Conservation (phyloP, 53 echinoderm and acorn worm species). For the Paracentrotus lividus region DNA sequence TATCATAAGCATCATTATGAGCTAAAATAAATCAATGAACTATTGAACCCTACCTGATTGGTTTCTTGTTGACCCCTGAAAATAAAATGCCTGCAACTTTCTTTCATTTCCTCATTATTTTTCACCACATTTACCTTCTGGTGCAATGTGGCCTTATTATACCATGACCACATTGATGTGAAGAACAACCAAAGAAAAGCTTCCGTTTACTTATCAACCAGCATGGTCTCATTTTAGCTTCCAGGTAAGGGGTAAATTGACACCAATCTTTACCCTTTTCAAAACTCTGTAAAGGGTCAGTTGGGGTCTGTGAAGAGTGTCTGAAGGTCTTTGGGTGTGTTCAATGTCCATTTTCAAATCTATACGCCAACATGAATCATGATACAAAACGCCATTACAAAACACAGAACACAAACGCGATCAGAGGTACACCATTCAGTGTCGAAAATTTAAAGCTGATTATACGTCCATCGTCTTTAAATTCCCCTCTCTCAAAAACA, state of each 20-base stretch:
- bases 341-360: too few species aligned
- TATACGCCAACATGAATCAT: too few species aligned
- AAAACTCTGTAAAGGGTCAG: constrained; percentile 26
- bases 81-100: neutral
- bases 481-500: too few species aligned
- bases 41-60: neutral
- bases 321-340: constrained; percentile 25
- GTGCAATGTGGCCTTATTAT: neutral
- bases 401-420: too few species aligned
- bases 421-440: too few species aligned
- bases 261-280: neutral
- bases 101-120: constrained; percentile 22
- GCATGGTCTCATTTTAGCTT: constrained; percentile 21
- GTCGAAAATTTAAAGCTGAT: too few species aligned
- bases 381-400: too few species aligned
- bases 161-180: neutral
- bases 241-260: constrained; percentile 23
- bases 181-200: constrained; percentile 35
- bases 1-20: neutral
- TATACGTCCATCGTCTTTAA: too few species aligned
- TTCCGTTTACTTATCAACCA: neutral
- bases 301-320: neutral
- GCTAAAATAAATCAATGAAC: neutral
- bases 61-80: neutral
- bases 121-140: constrained; percentile 19